Evolutionary conservation across 2,888 invertebrate species (phyloP).

Genomic region (Rotaria macrura): DNA sequence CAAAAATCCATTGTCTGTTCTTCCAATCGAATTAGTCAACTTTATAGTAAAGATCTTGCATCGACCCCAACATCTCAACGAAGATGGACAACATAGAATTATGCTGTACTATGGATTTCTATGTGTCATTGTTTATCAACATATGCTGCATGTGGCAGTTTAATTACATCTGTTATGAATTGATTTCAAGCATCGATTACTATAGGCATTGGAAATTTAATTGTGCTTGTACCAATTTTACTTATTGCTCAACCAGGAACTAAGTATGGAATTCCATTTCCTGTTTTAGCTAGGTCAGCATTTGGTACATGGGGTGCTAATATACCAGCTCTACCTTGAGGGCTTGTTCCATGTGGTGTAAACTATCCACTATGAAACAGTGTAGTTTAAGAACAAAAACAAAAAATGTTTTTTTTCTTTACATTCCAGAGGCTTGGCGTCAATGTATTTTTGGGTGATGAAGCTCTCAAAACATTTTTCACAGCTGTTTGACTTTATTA

Average conservation of each 20-base stretch:
- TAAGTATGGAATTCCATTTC: not conserved
- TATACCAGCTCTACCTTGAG: not conserved
- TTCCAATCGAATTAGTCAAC: not conserved
- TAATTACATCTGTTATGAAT: not conserved
- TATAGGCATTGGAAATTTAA: not conserved
- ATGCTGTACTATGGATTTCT: not conserved
- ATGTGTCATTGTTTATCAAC: not conserved
- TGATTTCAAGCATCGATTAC: not conserved
- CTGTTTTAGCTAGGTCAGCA: not conserved
- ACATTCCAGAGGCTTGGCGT: not conserved
- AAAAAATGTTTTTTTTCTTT: not conserved
- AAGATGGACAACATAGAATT: not conserved
- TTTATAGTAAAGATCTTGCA: not conserved
- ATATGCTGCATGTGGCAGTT: not conserved
- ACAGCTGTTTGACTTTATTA: not conserved
- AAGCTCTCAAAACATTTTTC: not conserved
- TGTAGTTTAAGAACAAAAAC: not conserved
- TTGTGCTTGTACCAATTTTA: not conserved
- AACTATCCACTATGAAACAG: not conserved
- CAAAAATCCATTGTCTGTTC: not conserved
- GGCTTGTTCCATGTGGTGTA: not conserved
- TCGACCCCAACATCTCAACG: not conserved
- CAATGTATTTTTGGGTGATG: not conserved
- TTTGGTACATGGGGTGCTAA: not conserved
- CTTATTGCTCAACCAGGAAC: not conserved